These are phyloP conservation scores for Calameuta idolon DNA, from an alignment of 2,888 invertebrate genomes.

Conservation along the genomic window DNA sequence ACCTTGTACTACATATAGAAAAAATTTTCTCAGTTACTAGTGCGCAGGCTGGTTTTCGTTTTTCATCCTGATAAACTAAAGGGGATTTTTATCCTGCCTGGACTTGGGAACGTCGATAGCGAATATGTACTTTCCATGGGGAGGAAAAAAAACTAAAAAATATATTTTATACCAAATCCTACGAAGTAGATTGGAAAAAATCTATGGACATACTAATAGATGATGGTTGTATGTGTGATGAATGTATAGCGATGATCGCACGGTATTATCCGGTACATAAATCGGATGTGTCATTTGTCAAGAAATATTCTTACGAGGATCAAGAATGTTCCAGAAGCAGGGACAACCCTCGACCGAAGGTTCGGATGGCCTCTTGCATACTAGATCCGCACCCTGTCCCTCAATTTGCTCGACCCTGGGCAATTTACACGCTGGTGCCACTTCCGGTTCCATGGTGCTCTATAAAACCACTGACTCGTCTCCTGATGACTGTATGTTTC, in stretches of 20 bases:
- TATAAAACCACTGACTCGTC: neutral
- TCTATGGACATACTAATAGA: neutral
- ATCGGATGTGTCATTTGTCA: neutral
- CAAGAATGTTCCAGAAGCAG: slow-evolving; percentile 69
- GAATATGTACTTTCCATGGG: neutral
- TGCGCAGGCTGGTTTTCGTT: neutral
- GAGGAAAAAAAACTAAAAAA: neutral
- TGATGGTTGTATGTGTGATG: neutral
- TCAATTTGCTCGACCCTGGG: slow-evolving; percentile 27
- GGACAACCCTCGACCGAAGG: slow-evolving; percentile 56
- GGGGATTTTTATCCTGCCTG: neutral
- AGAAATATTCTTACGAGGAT: slow-evolving; percentile 67
- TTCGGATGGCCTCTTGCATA: slow-evolving; percentile 42
- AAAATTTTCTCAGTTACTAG: neutral
- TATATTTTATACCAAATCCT: neutral
- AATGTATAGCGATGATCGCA: neutral
- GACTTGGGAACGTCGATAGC: neutral
- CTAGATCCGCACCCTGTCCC: neutral
- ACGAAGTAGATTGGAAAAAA: neutral
- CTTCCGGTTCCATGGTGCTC: slow-evolving; percentile 39
- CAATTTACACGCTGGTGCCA: slow-evolving; percentile 27
- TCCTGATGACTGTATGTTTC: neutral
- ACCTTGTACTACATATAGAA: neutral
- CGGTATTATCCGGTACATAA: neutral
- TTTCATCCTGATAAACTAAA: neutral